Base-by-base conservation (phyloP, 1,140 invertebrate species). In the Leguminivora glycinivorella region DNA sequence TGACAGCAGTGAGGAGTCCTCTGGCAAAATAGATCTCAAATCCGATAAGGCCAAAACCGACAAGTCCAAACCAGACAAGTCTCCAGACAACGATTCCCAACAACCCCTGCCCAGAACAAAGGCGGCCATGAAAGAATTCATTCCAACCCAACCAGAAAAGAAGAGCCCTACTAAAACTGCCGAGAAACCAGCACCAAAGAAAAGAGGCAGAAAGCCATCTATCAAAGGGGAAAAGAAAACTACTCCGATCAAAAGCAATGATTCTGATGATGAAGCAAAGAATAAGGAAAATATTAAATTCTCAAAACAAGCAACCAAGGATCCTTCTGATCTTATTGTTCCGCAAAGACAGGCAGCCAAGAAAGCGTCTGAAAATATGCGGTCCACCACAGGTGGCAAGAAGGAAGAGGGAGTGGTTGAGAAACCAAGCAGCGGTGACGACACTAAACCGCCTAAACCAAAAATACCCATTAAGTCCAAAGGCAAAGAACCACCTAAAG, bases 341-440 rank as follows among this genome's bases (percentile, higher is more conserved):
- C 97, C 97, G 0, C 97, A 98, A 85, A 92, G 97, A 67, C 96
- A 97, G 88, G 97, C 97, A 22, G 97, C 97, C 17, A 98, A 97
- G 82, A 97, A 98, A 85, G 96, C 96, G 2, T 96, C 96, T 2
- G 97, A 97, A 88, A 97, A 96, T 81, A 95, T 97, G 93, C 95
- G 94, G 40, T 93, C 93, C 7, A 94, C 93, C 22, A 93, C 93
- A 70, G 83, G 69, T 72, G 83, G 74, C 10, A 84, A 90, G 56
- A 88, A 90, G 70, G 93, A 93, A 47, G 87, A 91, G 72, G 68
- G 78, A 34, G 77, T 81, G 31, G 83, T 84, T 24, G 82, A 88
- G 24, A 89, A 90, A 74, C 81, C 72, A 71, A 72, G 79, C 72
- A 89, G 75, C 84, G 76, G 90, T 77, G 83, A 83, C 74, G 79